Evolutionary conservation across 1,140 invertebrate genomes (phyloP).

Genomic region (Cyphomyrmex costatus): DNA sequence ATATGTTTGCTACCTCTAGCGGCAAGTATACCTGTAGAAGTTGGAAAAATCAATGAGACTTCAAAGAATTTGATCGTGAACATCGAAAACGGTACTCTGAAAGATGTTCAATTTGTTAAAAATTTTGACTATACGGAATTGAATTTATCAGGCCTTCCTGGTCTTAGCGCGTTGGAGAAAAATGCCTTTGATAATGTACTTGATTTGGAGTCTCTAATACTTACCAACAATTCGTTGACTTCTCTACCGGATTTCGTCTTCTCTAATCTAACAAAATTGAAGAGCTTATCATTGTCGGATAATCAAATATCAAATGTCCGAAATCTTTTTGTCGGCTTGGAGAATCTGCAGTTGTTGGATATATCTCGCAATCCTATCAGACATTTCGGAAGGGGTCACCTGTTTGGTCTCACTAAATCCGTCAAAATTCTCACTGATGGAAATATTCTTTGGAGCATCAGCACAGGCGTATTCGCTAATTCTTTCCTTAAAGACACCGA

Average conservation of each 20-base stretch:
- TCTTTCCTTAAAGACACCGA: conserved; percentile 70
- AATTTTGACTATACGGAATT: conserved; percentile 12
- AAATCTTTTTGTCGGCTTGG: conserved; percentile 71
- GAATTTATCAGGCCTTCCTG: conserved; percentile 67
- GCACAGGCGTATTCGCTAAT: conserved; percentile 72
- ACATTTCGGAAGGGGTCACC: conserved; percentile 68
- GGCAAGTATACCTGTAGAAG: background rate
- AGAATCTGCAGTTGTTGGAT: conserved; percentile 73
- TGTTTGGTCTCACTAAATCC: conserved; percentile 70
- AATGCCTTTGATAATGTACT: conserved; percentile 72
- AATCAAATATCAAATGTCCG: conserved; percentile 73
- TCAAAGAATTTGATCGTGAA: conserved; percentile 24
- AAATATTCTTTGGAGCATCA: conserved; percentile 75
- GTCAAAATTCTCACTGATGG: conserved; percentile 58
- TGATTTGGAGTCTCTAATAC: conserved; percentile 65
- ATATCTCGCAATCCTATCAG: conserved; percentile 73
- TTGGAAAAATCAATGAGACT: conserved; percentile 9
- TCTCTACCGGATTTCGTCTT: conserved; percentile 75
- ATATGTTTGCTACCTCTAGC: conserved; percentile 67
- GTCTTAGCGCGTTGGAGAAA: conserved; percentile 59
- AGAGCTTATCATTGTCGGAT: conserved; percentile 66
- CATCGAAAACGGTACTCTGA: conserved; percentile 68
- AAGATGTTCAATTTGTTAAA: conserved; percentile 29
- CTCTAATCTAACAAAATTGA: conserved; percentile 73
- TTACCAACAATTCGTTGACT: conserved; percentile 72